phyloP scores from a whole-genome alignment of 2,113 vertebrate genomes.

The Passer domesticus region DNA sequence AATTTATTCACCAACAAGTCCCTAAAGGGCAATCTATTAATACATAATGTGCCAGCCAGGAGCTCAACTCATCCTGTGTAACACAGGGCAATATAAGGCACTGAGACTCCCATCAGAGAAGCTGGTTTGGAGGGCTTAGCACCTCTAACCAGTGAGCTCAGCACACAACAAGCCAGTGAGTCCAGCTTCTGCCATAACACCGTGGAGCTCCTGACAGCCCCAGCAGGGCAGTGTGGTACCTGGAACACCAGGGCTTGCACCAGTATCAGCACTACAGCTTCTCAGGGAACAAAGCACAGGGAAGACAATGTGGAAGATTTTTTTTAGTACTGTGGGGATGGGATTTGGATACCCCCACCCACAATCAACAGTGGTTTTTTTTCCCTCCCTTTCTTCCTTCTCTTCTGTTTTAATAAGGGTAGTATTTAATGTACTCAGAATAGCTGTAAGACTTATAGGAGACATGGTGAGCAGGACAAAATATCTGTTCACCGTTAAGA shows the following conservation, averaged over 20 bases:
- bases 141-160: not conserved
- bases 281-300: no score
- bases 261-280: not conserved
- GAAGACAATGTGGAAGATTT: not conserved
- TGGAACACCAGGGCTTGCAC: rapidly evolving
- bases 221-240: rapidly evolving
- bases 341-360: not conserved
- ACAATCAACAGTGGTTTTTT: not conserved
- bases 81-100: not conserved
- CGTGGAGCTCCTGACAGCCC: rapidly evolving
- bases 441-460: not conserved
- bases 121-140: not conserved
- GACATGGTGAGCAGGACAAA: not conserved
- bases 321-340: not conserved
- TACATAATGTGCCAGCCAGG: not conserved
- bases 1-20: not conserved
- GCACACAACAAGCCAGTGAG: not conserved
- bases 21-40: not conserved
- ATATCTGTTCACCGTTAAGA: not conserved
- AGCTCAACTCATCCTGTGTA: not conserved
- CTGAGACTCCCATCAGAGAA: not conserved
- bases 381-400: not conserved
- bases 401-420: not conserved
- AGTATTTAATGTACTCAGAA: not conserved
- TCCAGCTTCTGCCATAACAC: not conserved